Base-by-base conservation (phyloP, 1,140 invertebrate genomes). In the Nephila pilipes region DNA sequence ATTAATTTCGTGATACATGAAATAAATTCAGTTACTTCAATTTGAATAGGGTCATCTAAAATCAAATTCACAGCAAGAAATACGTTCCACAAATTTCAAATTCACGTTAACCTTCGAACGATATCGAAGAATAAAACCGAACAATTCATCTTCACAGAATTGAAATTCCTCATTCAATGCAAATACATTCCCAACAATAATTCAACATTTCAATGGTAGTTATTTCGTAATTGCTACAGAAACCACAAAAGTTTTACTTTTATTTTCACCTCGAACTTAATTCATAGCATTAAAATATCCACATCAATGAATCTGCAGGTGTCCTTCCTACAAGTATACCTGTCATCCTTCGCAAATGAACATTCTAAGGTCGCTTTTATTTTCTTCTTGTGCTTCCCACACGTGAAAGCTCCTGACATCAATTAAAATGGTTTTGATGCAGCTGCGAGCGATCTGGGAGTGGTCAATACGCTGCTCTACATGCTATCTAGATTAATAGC, bases 401-500 rank as follows among this genome's bases (percentile, higher is more conserved):
- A 16, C 25, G 29, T 32, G 25, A 69, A 69, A 22, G 25, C 2
- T n/a, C 0, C n/a, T n/a, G 3, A 14, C 65, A 16, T 29, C 25
- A 69, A 29, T 32, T 69, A 29, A 69, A 29, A 63, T 8, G 22
- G 1, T 63, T n/a, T 63, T n/a, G n/a, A 25, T 12, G n/a, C n/a
- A 60, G 16, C 58, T 60, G 58, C n/a, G 20, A 63, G 8, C 60
- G 22, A 22, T 63, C 25, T 14, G 65, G 65, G 65, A 69, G 65
- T 69, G 65, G 65, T 69, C 14, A 29, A 25, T 29, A 29, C 3
- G 29, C 65, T 69, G 65, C 65, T 69, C 65, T 69, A 69, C 65
- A 69, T 69, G 2, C 65, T 32, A 69, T 69, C 65, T 69, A 69
- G 65, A 69, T 69, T 69, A 69, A 69, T 69, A 14, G 65, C 10